Evolutionary conservation across 2,113 vertebrate genomes (phyloP).

Genomic region (Opisthocomus hoazin): DNA sequence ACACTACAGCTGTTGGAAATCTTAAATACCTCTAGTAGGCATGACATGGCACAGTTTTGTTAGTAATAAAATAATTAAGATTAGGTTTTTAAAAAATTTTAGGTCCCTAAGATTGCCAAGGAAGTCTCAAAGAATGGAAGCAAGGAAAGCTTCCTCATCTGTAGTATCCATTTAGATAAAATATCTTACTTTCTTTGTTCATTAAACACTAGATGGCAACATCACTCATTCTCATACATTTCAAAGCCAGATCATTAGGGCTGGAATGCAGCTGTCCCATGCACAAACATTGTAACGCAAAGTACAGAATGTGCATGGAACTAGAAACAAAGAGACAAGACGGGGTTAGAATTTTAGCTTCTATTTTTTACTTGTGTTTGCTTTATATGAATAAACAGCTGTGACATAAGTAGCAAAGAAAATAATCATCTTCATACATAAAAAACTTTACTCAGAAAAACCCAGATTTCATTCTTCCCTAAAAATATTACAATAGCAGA

Average conservation of each 20-base stretch:
- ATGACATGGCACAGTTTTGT: not conserved
- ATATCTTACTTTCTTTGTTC: not conserved
- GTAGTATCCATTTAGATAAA: not conserved
- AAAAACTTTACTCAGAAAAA: not conserved
- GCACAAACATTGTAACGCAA: not conserved
- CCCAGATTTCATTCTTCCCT: not conserved
- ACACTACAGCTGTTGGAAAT: not conserved
- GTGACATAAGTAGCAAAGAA: not conserved
- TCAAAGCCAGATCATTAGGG: not conserved
- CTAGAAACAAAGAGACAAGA: not conserved
- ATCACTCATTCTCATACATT: not conserved
- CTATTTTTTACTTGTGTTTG: not conserved
- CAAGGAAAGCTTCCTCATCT: not conserved
- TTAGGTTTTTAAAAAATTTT: not conserved
- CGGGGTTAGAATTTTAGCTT: not conserved
- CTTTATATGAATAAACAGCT: not conserved
- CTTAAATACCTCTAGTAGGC: not conserved
- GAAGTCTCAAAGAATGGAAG: not conserved
- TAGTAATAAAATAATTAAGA: not conserved
- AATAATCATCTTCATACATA: not conserved
- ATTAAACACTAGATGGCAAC: slow-evolving; percentile 42
- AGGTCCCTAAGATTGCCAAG: not conserved
- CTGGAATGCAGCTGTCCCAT: not conserved
- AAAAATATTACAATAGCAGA: not conserved
- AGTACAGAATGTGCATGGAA: not conserved